A percentile compares a stretch with the other conserved stretches of the same genome.
These are phyloP conservation scores for Pongo pygmaeus DNA, from an alignment of 2,113 vertebrate species.

Conservation along the genomic window DNA sequence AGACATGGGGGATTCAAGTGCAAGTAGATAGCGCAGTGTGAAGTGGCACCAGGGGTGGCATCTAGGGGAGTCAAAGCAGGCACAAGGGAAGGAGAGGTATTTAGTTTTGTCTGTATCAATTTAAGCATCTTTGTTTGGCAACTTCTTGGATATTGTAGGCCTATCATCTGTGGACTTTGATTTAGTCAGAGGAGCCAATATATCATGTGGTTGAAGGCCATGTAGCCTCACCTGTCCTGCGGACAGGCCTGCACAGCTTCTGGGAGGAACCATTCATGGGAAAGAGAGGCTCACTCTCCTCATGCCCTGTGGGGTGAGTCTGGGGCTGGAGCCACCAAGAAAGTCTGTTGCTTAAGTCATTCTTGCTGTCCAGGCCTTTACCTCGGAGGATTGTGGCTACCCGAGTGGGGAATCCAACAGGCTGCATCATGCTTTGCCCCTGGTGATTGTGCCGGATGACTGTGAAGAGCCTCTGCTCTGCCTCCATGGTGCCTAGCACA, in stretches of 20 bases:
- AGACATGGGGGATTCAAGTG: background rate
- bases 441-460: fast-evolving
- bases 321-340: background rate
- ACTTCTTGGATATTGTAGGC: background rate
- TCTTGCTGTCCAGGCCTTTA: background rate
- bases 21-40: background rate
- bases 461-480: background rate
- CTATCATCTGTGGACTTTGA: background rate
- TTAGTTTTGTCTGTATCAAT: background rate
- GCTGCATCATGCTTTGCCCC: too few relatives aligned
- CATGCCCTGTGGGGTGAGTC: background rate
- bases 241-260: background rate
- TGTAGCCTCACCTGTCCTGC: background rate
- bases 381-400: background rate
- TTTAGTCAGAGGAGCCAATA: background rate
- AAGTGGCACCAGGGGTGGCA: background rate
- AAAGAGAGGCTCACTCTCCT: background rate
- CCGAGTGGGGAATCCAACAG: background rate
- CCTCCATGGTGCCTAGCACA: background rate
- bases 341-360: background rate
- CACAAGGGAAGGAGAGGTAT: fast-evolving
- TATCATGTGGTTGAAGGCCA: background rate
- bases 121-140: background rate
- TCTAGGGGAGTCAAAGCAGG: background rate
- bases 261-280: background rate